These are phyloP conservation scores for Spisula subtruncata DNA, from an alignment of 2,888 invertebrate genomes.

Conservation along the genomic window DNA sequence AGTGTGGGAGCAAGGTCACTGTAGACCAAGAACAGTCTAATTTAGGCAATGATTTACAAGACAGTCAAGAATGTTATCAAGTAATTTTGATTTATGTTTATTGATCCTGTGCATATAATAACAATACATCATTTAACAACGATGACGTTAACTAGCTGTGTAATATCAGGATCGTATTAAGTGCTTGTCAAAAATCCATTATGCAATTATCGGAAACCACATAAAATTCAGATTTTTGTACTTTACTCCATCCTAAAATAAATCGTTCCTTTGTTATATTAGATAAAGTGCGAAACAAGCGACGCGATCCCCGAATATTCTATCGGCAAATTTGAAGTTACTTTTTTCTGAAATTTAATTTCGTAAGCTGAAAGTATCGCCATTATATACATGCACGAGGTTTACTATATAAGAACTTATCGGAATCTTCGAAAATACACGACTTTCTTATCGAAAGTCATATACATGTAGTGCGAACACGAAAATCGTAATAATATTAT, in stretches of 20 bases:
- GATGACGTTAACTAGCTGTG: background rate
- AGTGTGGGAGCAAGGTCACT: background rate
- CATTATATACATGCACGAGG: too few species aligned
- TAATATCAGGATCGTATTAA: background rate
- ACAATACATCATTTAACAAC: background rate
- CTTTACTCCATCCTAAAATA: background rate
- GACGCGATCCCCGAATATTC: too few species aligned
- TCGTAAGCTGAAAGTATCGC: too few species aligned
- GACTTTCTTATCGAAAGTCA: too few species aligned
- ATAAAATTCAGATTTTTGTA: background rate
- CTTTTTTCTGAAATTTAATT: too few species aligned
- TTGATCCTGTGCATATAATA: background rate
- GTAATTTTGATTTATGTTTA: background rate
- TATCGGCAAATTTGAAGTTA: too few species aligned
- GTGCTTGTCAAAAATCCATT: conserved; percentile 43
- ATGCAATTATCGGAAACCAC: background rate
- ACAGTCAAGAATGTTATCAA: background rate
- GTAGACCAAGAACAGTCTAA: too few species aligned
- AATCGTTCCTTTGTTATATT: background rate
- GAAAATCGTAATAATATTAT: too few species aligned
- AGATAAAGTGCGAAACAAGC: too few species aligned
- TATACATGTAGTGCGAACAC: too few species aligned
- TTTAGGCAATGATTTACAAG: background rate
- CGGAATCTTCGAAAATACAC: too few species aligned
- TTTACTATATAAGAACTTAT: too few species aligned